Conservation (phyloP, 1,140 invertebrate species). For the Trichomalopsis sarcophagae region DNA sequence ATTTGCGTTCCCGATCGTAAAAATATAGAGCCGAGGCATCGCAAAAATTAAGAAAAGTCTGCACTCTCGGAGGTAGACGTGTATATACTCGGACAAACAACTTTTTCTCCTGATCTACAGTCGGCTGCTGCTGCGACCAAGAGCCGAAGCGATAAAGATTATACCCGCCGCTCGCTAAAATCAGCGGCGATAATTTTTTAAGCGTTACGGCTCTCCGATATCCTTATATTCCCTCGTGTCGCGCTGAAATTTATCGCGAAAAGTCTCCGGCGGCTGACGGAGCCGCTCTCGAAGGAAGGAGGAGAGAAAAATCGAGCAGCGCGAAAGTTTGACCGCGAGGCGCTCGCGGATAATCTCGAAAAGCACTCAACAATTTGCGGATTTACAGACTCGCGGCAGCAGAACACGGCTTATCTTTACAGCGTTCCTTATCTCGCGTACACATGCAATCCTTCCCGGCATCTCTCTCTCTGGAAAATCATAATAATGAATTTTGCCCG, state of each 20-base stretch:
- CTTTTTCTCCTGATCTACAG: slow-evolving; percentile 53
- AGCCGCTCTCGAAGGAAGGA: no score
- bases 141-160: slow-evolving; percentile 31
- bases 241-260: slow-evolving; percentile 37
- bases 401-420: slow-evolving; percentile 46
- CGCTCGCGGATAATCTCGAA: slow-evolving; percentile 41
- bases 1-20: neutral
- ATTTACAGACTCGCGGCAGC: slow-evolving; percentile 43
- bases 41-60: no score
- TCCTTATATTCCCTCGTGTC: neutral
- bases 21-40: neutral
- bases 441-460: slow-evolving; percentile 42
- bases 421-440: slow-evolving; percentile 44
- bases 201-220: slow-evolving; percentile 1
- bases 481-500: slow-evolving; percentile 49
- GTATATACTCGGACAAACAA: slow-evolving; percentile 52
- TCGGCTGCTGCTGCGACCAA: slow-evolving; percentile 1
- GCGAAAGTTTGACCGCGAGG: slow-evolving; percentile 44
- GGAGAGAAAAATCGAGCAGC: slow-evolving; percentile 34
- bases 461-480: slow-evolving; percentile 37
- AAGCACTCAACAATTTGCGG: slow-evolving; percentile 53
- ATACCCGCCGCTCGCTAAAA: slow-evolving; percentile 24
- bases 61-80: neutral
- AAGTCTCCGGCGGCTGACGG: neutral
- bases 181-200: slow-evolving; percentile 46